phyloP scores from a whole-genome alignment of 2,888 invertebrate species.

The Polymixis flavicincta region DNA sequence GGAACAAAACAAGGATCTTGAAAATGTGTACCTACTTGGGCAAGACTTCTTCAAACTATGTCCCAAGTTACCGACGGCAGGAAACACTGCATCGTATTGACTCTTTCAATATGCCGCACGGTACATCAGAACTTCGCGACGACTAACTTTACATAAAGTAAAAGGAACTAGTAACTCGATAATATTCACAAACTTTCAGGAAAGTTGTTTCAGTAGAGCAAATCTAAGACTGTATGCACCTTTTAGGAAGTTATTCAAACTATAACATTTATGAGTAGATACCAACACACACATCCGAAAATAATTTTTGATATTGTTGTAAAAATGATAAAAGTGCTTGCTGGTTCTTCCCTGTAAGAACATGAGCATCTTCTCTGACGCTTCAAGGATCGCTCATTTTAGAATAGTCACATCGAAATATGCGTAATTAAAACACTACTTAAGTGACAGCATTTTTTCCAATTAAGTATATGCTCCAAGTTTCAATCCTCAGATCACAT shows the following conservation, averaged over 20 bases:
- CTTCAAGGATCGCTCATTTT: not conserved
- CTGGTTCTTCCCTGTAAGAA: not conserved
- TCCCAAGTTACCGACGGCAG: not conserved
- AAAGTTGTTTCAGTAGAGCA: slow-evolving; percentile 25
- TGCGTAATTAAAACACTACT: not conserved
- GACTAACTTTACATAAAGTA: slow-evolving; percentile 17
- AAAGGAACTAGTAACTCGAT: slow-evolving; percentile 37
- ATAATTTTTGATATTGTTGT: not conserved
- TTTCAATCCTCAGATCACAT: not conserved
- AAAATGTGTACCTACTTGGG: not conserved
- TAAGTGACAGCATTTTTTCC: not conserved
- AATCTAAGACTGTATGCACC: slow-evolving; percentile 6
- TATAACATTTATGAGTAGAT: not conserved
- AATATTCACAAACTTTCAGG: slow-evolving; percentile 13
- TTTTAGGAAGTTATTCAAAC: slow-evolving; percentile 28
- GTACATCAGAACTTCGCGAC: slow-evolving; percentile 13
- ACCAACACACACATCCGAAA: not conserved
- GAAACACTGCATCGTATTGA: slow-evolving; percentile 9
- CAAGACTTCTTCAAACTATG: not conserved
- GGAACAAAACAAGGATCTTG: not conserved
- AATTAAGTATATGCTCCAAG: not conserved
- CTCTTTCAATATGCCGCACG: slow-evolving; percentile 11
- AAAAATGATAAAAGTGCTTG: not conserved
- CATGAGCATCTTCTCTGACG: not conserved
- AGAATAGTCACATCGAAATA: not conserved